Evolutionary conservation across 2,797 vertebrate species (phyloP).

Genomic region (Pterois miles): DNA sequence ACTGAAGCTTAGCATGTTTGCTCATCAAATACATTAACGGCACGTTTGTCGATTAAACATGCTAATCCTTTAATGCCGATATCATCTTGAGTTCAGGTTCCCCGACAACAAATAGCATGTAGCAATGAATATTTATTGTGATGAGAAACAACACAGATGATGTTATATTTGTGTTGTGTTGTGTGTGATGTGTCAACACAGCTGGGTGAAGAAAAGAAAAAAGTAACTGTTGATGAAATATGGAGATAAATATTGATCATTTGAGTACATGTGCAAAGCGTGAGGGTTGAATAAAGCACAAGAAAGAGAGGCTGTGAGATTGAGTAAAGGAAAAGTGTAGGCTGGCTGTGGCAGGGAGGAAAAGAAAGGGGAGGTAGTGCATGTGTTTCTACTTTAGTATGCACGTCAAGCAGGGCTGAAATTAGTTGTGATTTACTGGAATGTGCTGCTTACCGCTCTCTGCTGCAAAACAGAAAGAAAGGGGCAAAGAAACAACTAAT

Average conservation of each 20-base stretch:
- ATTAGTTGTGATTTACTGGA: conserved; percentile 82
- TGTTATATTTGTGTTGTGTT: neutral
- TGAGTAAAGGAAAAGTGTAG: conserved; percentile 66
- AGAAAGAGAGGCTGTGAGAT: conserved; percentile 47
- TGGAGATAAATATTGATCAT: conserved; percentile 38
- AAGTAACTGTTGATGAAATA: conserved; percentile 28
- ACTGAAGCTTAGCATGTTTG: conserved; percentile 10
- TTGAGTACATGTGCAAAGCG: conserved; percentile 28
- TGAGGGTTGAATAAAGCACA: conserved; percentile 27
- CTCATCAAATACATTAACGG: conserved; percentile 31
- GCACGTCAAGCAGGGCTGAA: conserved; percentile 77
- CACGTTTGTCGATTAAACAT: conserved; percentile 33
- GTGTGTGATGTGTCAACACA: conserved; percentile 16
- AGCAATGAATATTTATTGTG: conserved; percentile 18
- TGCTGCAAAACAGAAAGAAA: conserved; percentile 55
- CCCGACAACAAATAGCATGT: conserved; percentile 11
- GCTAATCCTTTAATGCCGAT: conserved; percentile 28
- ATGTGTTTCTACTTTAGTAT: conserved; percentile 77
- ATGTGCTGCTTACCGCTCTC: conserved; percentile 76
- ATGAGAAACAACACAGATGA: neutral
- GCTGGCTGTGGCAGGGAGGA: conserved; percentile 71
- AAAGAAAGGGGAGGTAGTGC: conserved; percentile 68
- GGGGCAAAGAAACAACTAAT: conserved; percentile 55
- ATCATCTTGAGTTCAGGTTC: conserved; percentile 1
- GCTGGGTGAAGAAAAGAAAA: neutral